Base-by-base conservation (phyloP, 2,113 vertebrate species). In the Pelodiscus sinensis region DNA sequence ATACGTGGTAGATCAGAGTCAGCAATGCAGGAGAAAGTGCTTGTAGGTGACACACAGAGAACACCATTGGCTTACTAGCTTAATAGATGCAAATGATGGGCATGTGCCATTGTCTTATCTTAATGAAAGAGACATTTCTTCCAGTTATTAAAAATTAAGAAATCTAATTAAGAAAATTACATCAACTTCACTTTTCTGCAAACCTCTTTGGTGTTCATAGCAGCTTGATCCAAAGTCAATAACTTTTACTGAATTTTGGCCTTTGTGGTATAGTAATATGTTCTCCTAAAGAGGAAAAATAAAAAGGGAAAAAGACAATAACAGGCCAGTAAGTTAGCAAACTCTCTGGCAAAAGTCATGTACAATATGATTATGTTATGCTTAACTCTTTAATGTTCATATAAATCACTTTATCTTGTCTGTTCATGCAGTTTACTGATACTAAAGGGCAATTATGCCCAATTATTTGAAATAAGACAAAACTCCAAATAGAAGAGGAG, bases 161-260 rank as follows among this genome's bases (percentile, higher is more conserved):
- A 96, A 94, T 87, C 88, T 94, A 96, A 94, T 94, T 90, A 95
- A 94, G 92, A 95, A 95, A 97, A 96, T 96, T 96, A 96, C 96
- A 97, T 96, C 93, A 95, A 96, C 52, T 94, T 96, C 95, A 96
- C 93, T 96, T 95, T 96, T 96, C 57, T 92, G 89, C 97, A 96
- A 93, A 99, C 99, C 99, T 98, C 98, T 99, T 97, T 99, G 98
- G 93, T 99, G 98, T 96, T 99, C 99, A 84, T 99, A 99, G 95
- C 99, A 99, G 95, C 99, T 99, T 80, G 99, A 99, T 91, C 99
- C 99, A 97, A 99, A 99, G 96, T 99, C 99, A 86, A 99, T 99
- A 88, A 99, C 99, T 97, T 99, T 99, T 94, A 99, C 99, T 90
- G 99, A 99, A 51, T 98, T 98, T 54, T 99, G 99, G 18, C 98